These are phyloP conservation scores for Microctonus brassicae DNA, from an alignment of 2,888 invertebrate species.

Conservation along the genomic window DNA sequence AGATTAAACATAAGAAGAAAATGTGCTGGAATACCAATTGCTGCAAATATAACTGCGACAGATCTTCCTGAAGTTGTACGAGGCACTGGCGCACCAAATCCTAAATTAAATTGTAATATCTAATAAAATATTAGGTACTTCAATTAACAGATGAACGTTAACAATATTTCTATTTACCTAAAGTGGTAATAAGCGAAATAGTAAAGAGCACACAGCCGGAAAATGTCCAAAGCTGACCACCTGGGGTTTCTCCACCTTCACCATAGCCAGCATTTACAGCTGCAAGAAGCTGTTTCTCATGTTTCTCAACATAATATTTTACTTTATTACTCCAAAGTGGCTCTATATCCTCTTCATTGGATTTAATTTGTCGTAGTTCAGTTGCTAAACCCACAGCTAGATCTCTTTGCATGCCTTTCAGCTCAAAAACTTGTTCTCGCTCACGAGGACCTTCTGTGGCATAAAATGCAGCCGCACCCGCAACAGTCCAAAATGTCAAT, in stretches of 20 bases:
- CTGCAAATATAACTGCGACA: conserved; percentile 76
- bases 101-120: conserved; percentile 65
- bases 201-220: conserved; percentile 79
- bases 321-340: conserved; percentile 76
- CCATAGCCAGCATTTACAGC: conserved; percentile 73
- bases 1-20: conserved; percentile 75
- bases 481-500: conserved; percentile 75
- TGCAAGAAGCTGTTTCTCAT: conserved; percentile 74
- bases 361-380: conserved; percentile 74
- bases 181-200: conserved; percentile 78
- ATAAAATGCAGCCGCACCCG: conserved; percentile 77
- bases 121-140: too few relatives aligned
- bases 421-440: conserved; percentile 71
- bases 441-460: conserved; percentile 78
- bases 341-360: conserved; percentile 69
- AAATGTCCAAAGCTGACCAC: conserved; percentile 78
- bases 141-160: too few relatives aligned
- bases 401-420: conserved; percentile 74
- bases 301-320: conserved; percentile 72
- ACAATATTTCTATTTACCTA: conserved; percentile 70
- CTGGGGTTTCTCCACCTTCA: conserved; percentile 66
- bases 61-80: conserved; percentile 76
- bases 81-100: conserved; percentile 81
- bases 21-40: conserved; percentile 78
- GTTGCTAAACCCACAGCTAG: conserved; percentile 76